Evolutionary conservation across 92 coral and sea anemone species (phyloP).

Genomic region (Porites cylindrica): DNA sequence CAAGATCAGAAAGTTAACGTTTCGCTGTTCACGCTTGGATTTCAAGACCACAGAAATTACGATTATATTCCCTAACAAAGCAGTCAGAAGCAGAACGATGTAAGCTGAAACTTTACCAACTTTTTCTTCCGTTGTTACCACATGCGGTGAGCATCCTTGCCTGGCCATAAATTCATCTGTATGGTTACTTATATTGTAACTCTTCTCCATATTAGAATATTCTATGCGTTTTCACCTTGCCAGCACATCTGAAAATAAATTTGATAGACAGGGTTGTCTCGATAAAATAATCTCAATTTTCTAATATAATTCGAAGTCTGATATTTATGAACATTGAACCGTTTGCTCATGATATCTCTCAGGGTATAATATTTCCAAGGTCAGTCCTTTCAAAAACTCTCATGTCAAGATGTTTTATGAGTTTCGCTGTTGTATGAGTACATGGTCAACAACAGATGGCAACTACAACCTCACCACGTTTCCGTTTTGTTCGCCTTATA

Average conservation of each 20-base stretch:
- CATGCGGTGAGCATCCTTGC: neutral
- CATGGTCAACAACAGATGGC: neutral
- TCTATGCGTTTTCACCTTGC: too few relatives aligned
- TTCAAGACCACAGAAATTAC: constrained; percentile 12
- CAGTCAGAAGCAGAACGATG: constrained; percentile 18
- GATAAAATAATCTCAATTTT: neutral
- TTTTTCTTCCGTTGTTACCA: constrained; percentile 23
- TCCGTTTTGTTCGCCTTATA: constrained; percentile 2
- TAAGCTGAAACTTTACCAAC: constrained; percentile 28
- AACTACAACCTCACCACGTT: constrained; percentile 13
- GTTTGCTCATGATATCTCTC: neutral
- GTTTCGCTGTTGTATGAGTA: neutral
- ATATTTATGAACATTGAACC: neutral
- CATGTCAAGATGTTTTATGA: neutral
- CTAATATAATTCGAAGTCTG: neutral
- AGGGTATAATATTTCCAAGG: too few relatives aligned
- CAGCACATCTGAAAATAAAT: too few relatives aligned
- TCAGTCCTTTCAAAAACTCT: neutral
- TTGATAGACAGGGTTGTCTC: neutral
- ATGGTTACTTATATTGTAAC: constrained; percentile 24
- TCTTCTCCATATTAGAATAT: neutral
- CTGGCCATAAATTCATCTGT: neutral
- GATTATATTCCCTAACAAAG: constrained; percentile 24
- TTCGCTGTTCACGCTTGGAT: constrained; percentile 22
- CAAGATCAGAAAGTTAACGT: constrained; percentile 28